Evolutionary conservation across 2,888 invertebrate genomes (phyloP).

Genomic region (Drosophila limbata): DNA sequence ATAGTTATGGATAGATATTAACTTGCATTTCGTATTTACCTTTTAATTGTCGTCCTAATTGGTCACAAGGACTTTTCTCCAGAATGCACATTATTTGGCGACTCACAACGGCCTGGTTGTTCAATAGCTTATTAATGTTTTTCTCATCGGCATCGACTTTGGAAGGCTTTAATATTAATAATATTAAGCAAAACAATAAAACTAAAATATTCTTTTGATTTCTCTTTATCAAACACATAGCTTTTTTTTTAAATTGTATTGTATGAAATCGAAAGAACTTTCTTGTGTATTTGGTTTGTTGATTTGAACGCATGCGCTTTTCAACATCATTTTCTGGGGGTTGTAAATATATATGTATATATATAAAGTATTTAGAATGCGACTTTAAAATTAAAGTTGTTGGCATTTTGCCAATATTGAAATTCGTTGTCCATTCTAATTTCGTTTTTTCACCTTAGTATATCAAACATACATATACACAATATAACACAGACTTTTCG

Average conservation of each 20-base stretch:
- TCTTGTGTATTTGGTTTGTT: conserved; percentile 57
- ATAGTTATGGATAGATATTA: no score
- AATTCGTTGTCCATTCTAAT: background rate
- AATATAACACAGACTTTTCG: no score
- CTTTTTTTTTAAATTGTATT: conserved; percentile 32
- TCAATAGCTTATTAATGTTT: conserved; percentile 82
- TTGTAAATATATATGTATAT: conserved; percentile 18
- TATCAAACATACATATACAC: no score
- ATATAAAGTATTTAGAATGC: background rate
- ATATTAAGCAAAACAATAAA: conserved; percentile 74
- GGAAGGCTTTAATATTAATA: conserved; percentile 47
- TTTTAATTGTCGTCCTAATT: conserved; percentile 88
- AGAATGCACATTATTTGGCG: conserved; percentile 87
- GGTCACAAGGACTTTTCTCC: conserved; percentile 87
- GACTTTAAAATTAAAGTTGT: background rate
- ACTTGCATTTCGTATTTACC: conserved; percentile 83
- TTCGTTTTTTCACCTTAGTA: no score
- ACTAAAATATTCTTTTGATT: conserved; percentile 50
- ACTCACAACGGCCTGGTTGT: conserved; percentile 85
- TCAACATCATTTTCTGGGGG: conserved; percentile 8
- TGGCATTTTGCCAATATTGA: background rate
- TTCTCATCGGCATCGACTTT: conserved; percentile 78
- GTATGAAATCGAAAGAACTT: conserved; percentile 25
- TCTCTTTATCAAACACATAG: conserved; percentile 59
- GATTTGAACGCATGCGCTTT: conserved; percentile 56